Percentiles rank a stretch among this genome's conserved stretches.
These are phyloP conservation scores for Syngnathus rostellatus DNA, from an alignment of 2,797 vertebrate species.

Conservation along the genomic window DNA sequence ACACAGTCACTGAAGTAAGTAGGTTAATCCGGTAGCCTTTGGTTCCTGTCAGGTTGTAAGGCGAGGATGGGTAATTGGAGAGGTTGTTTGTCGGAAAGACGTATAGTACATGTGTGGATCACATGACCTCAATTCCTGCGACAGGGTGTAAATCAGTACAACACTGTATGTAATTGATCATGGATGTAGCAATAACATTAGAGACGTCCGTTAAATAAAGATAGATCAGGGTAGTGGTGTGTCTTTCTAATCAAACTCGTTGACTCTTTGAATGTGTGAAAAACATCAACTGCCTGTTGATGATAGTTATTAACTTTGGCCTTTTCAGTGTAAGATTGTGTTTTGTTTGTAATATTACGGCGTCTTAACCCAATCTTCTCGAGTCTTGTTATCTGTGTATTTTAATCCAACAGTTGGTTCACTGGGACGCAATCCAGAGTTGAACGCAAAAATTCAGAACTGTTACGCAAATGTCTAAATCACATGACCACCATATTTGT, in stretches of 20 bases:
- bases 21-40: slow-evolving; percentile 1
- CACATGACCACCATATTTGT: background rate
- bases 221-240: background rate
- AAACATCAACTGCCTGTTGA: slow-evolving; percentile 11
- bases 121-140: slow-evolving; percentile 18
- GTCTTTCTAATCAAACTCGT: slow-evolving; percentile 11
- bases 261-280: slow-evolving; percentile 18
- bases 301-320: slow-evolving; percentile 19
- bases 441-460: background rate
- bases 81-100: slow-evolving; percentile 13
- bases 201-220: background rate
- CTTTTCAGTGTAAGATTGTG: slow-evolving; percentile 29
- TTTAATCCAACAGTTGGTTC: slow-evolving; percentile 9
- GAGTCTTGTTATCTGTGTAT: slow-evolving; percentile 16
- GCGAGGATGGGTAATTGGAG: slow-evolving; percentile 27
- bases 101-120: slow-evolving; percentile 23
- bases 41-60: background rate
- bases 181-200: slow-evolving; percentile 4
- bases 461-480: background rate
- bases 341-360: slow-evolving; percentile 14
- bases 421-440: background rate
- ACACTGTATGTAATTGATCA: background rate
- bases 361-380: slow-evolving; percentile 12
- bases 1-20: background rate
- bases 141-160: background rate